Base-by-base conservation (phyloP, 2,797 vertebrate genomes). In the Anolis apletophallus region DNA sequence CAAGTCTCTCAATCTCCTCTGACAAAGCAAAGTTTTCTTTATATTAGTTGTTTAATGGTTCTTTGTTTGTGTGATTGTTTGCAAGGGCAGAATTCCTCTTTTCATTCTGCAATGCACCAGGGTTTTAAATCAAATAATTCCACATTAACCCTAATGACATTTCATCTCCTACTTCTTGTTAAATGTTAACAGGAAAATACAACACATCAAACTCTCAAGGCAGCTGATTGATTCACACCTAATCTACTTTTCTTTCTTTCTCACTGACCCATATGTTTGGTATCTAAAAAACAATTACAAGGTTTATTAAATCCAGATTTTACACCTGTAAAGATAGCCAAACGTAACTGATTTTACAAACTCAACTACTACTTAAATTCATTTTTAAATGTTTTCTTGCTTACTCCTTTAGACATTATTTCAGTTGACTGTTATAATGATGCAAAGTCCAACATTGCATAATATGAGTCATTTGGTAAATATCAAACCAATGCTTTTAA, bases 221-320 rank as follows among this genome's bases (percentile, higher is more conserved):
- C 71, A 91, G 55, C 32, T 64, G 78, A 84, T 85, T 88, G 52
- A 93, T 93, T 90, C 83, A 32, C 75, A 73, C 83, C 17, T 91
- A 89, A 90, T 89, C 34, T 83, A 74, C 3, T n/a, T 88, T 89
- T 79, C 80, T 10, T 1, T 86, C 86, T 74, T 52, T 93, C 57
- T 90, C 84, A 81, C 52, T 94, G 85, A 93, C 79, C 64, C 68
- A 88, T 88, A 88, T 90, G 71, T 68, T 90, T 95, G 85, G 21
- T 55, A 93, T 90, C 8, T 67, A 88, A 93, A n/a, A 94, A 86
- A 59, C 81, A 93, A 93, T 93, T 92, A 91, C 23, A 91, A 93
- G n/a, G 5, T 54, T 93, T 88, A 94, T 90, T 93, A 93, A 92
- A 91, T 34, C 57, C 23, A 84, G 36, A 92, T 82, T 23, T 87